Base-by-base conservation (phyloP, 2,113 vertebrate genomes). In the Silurus asotus region DNA sequence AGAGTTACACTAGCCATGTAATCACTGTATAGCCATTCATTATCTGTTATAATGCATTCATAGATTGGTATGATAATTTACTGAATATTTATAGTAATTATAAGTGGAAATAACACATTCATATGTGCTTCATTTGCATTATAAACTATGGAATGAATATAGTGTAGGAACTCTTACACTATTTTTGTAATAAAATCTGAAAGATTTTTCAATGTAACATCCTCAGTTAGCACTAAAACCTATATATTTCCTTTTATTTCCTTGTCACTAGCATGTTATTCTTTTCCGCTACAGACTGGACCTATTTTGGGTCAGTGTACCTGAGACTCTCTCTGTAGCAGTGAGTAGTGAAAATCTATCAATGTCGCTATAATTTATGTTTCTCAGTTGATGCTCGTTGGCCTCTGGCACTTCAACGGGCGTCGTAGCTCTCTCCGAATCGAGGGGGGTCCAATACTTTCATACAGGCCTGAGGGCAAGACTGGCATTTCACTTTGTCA, bases 281-380 rank as follows among this genome's bases (percentile, higher is more conserved):
- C 8, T 85, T 51, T 58, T 11, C 13, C 45, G 15, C 8, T 19
- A 51, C 48, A 69, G 37, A 11, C 56, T 64, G 9, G 14, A 53
- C 8, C 53, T 55, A 81, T 51, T 82, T 82, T 56, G 64, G 19
- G 79, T 56, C 79, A 56, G 15, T 23, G 8, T 56, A 70, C 49
- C 64, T 64, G 61, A 61, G 78, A 72, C 37, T 49, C 45, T 17
- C 62, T 55, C 37, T 76, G 70, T 53, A 62, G 58, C 56, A 67
- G 7, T 17, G 65, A 81, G 58, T 65, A 25, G 69, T 59, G 85
- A 74, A 86, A 86, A 62, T 82, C 65, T 81, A 69, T 87, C 88
- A 86, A 49, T 86, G 83, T 89, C 86, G 45, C 83, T 88, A 81
- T 77, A 83, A 89, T 86, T 79, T 81, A 86, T 89, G 88, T 84